phyloP scores from a whole-genome alignment of 2,888 invertebrate species.

The Drosophila melanocephala region DNA sequence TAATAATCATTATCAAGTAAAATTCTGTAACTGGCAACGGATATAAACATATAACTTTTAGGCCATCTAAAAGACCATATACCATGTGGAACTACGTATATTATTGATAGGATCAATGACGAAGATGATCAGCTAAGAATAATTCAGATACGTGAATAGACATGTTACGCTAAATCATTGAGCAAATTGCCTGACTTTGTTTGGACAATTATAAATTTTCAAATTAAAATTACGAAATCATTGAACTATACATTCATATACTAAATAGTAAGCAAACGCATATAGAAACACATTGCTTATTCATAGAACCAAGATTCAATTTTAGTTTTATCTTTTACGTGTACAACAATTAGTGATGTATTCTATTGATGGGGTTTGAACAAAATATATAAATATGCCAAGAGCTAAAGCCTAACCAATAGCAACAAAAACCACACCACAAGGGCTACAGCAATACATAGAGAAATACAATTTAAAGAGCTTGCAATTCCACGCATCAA shows the following conservation, averaged over 20 bases:
- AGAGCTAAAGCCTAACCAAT: slow-evolving; percentile 7
- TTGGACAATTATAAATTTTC: neutral
- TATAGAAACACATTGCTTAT: neutral
- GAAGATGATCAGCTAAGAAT: neutral
- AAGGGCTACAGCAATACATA: neutral
- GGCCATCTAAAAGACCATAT: neutral
- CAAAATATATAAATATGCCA: slow-evolving; percentile 61
- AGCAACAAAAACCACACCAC: slow-evolving; percentile 4
- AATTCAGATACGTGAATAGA: neutral
- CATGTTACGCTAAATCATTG: neutral
- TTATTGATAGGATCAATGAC: neutral
- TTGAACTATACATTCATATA: neutral
- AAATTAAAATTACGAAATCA: neutral
- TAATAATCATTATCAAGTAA: neutral
- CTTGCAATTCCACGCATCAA: slow-evolving; percentile 48
- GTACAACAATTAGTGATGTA: slow-evolving; percentile 66
- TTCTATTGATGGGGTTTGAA: slow-evolving; percentile 49
- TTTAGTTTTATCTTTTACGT: slow-evolving; percentile 15
- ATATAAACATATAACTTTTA: neutral
- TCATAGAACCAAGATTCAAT: neutral
- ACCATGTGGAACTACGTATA: neutral
- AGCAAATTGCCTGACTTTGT: neutral
- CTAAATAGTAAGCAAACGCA: neutral
- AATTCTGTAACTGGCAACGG: neutral
- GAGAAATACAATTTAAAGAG: slow-evolving; percentile 39